Conservation (phyloP, 2,888 invertebrate genomes). For the Cremastinae sp. region DNA sequence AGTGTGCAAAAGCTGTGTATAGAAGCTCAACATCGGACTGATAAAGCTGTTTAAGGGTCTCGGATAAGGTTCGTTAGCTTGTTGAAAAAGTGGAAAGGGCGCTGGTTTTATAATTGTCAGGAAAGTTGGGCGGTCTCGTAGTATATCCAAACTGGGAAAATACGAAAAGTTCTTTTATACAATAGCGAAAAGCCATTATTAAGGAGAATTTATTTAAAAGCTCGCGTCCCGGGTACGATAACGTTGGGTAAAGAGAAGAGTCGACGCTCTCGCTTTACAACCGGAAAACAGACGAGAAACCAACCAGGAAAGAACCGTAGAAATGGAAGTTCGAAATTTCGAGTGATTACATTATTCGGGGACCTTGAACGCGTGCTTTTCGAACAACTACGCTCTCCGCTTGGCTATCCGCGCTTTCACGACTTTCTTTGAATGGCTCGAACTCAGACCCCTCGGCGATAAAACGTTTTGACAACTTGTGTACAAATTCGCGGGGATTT, state of each 20-base stretch:
- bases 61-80: conserved; percentile 43
- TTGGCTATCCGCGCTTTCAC: no score
- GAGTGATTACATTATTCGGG: no score
- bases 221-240: conserved; percentile 31
- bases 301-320: no score
- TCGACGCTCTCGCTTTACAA: background rate
- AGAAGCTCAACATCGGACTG: conserved; percentile 1
- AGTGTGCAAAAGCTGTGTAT: no score
- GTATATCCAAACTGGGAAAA: background rate
- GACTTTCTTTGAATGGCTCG: no score
- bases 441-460: no score
- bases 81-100: conserved; percentile 12
- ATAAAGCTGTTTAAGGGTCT: conserved; percentile 27
- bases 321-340: no score
- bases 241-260: background rate
- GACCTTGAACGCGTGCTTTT: no score
- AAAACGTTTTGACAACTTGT: no score
- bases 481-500: no score
- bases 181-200: conserved; percentile 47
- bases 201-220: conserved; percentile 55
- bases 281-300: background rate
- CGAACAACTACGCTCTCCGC: no score
- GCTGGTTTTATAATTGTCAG: conserved; percentile 46
- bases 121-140: background rate
- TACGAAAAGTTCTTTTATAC: conserved; percentile 51